These are phyloP conservation scores for Diglossa cyanea DNA, from an alignment of 2,797 vertebrate genomes.

Conservation along the genomic window DNA sequence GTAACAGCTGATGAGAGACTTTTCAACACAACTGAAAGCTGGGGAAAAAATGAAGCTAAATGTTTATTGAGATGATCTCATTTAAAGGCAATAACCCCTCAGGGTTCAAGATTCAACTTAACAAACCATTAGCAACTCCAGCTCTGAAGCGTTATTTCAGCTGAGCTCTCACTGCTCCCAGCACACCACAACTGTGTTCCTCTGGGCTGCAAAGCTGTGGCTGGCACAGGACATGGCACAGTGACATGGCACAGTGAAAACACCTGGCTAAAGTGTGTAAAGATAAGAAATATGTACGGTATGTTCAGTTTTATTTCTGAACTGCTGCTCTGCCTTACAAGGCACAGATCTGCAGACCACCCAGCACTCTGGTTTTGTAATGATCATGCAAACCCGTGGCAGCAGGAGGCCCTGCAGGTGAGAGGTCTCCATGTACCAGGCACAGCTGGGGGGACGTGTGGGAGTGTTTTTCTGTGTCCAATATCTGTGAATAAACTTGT, in stretches of 20 bases:
- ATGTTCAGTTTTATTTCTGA: neutral
- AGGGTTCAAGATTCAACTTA: neutral
- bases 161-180: neutral
- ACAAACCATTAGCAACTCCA: neutral
- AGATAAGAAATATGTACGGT: neutral
- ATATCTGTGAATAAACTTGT: neutral
- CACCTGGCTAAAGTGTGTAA: neutral
- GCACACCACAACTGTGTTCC: neutral
- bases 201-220: neutral
- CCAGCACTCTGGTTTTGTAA: neutral
- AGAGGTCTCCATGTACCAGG: neutral
- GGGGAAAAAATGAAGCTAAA: neutral
- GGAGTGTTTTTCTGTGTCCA: neutral
- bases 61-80: neutral
- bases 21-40: neutral
- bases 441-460: neutral
- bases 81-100: constrained; percentile 3
- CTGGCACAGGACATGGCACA: neutral
- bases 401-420: neutral
- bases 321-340: neutral
- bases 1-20: neutral
- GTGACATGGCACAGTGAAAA: neutral
- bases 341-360: neutral
- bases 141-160: neutral
- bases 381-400: fast-evolving